Evolutionary conservation across 2,113 vertebrate genomes (phyloP), one percentile per base, ranked within the genome.

Genomic region (Dasyprocta punctata): DNA sequence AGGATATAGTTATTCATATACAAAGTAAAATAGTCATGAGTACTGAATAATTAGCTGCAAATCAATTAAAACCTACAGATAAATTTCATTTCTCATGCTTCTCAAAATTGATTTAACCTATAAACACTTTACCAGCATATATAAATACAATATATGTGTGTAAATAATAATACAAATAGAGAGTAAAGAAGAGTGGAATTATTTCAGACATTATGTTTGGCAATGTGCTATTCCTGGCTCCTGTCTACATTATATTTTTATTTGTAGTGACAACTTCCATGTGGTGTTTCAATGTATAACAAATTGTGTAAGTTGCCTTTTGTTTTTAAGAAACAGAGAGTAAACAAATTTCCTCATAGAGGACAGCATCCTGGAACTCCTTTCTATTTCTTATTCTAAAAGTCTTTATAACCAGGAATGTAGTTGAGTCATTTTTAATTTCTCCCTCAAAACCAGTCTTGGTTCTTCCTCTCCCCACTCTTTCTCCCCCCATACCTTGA

Each of bases 251-350:
- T 63, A 80, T 54, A 93, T 86, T 94, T 92, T 94, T 86, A 67
- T 60, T 84, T 95, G 88, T 94, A 78, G 60, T 97, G 89, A 95
- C 95, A 95, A 85, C 30, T 89, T 90, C 73, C 75, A 95, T 30
- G 54, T 36, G 28, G 81, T n/a, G 41, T 89, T 86, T 95, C 93
- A 83, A 61, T 61, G 52, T 65, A 19, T 69, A 92, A 94, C 69
- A 87, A 84, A 95, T 88, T 90, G 49, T 52, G 14, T 28, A 94
- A 44, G 22, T 82, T 97, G 86, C 38, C 54, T 82, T 92, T 94
- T 56, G 63, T 52, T 85, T 89, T 81, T 71, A 88, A 95, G 86
- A 65, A 95, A 87, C 13, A 81, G 38, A 90, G 24, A 96, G 44
- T 89, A 96, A 95, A 90, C 11, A n/a, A n/a, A n/a, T n/a, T n/a